Conservation (phyloP, 2,797 vertebrate genomes). For the Myotis daubentonii region DNA sequence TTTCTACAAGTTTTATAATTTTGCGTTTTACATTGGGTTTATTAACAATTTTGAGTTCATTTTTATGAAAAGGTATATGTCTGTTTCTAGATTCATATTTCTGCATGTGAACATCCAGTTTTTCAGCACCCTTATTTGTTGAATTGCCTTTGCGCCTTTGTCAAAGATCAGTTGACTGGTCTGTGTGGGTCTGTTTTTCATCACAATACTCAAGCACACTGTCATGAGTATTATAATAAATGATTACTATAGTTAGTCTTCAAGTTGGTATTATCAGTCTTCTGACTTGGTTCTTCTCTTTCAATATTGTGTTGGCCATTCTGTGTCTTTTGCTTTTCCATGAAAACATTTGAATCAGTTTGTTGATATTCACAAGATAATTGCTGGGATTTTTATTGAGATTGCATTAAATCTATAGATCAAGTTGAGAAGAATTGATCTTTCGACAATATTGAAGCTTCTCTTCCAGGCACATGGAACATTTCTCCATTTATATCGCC, state of each 20-base stretch:
- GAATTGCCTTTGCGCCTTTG: not conserved
- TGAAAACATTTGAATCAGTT: too few relatives aligned
- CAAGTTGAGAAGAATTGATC: not conserved
- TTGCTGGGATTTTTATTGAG: too few relatives aligned
- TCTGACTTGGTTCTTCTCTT: too few relatives aligned
- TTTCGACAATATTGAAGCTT: not conserved
- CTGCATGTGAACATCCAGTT: not conserved
- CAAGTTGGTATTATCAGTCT: not conserved
- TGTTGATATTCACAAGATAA: too few relatives aligned
- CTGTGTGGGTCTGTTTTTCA: not conserved
- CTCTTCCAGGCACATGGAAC: not conserved
- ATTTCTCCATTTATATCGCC: not conserved
- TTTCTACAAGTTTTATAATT: not conserved
- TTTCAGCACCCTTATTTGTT: not conserved
- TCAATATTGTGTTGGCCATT: too few relatives aligned
- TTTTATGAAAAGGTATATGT: not conserved
- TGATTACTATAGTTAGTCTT: not conserved
- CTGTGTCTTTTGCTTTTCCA: too few relatives aligned
- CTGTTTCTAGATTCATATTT: not conserved
- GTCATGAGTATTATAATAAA: not conserved
- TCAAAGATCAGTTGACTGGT: too few relatives aligned
- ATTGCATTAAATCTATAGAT: not conserved
- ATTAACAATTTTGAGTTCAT: not conserved
- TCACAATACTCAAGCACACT: not conserved
- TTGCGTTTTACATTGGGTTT: not conserved